A percentile compares a stretch with the other conserved stretches of the same genome.
Evolutionary conservation across 1,140 invertebrate species (phyloP).

Genomic region (Manduca sexta): DNA sequence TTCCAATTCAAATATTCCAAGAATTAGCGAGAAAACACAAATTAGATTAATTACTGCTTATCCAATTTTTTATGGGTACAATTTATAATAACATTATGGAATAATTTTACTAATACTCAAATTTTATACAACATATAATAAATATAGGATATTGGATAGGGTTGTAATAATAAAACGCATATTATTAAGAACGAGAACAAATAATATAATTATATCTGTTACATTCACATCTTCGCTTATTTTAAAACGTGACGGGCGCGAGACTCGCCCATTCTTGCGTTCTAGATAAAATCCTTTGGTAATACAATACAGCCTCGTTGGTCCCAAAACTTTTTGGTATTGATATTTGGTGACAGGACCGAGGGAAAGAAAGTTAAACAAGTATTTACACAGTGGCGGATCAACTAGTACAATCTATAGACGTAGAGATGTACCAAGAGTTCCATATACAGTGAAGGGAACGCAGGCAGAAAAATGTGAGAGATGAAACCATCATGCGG

Average conservation of each 20-base stretch:
- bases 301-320: conserved; percentile 17
- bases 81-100: no score
- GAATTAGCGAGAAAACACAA: no score
- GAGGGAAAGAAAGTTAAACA: conserved; percentile 10
- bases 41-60: no score
- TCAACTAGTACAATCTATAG: background rate
- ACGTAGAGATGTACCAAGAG: no score
- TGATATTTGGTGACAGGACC: conserved; percentile 23
- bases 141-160: no score
- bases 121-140: no score
- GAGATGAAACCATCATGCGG: no score
- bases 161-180: conserved; percentile 37
- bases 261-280: background rate
- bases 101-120: no score
- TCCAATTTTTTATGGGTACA: no score
- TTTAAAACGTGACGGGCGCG: conserved; percentile 18
- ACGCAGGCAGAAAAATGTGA: no score
- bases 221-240: conserved; percentile 53
- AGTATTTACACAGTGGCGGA: background rate
- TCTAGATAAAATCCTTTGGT: background rate
- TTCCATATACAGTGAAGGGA: no score
- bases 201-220: conserved; percentile 60
- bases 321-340: conserved; percentile 24
- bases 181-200: conserved; percentile 61
- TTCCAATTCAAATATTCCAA: no score